A percentile compares a stretch with the other conserved stretches of the same genome.
Evolutionary conservation across 2,888 invertebrate genomes (phyloP).

Genomic region (Leptinotarsa juncta): DNA sequence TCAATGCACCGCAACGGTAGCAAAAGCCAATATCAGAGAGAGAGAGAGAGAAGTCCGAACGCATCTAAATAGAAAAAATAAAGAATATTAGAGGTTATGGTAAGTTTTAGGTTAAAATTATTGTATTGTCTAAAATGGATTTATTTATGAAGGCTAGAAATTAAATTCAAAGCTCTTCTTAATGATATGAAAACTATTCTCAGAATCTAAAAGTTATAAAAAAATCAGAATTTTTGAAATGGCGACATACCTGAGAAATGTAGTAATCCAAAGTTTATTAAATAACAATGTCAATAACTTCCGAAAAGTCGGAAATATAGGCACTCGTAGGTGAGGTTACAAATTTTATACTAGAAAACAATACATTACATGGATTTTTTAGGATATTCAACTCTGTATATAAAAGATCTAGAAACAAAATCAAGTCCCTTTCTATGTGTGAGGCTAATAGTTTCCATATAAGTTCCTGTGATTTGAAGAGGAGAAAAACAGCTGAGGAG

Average conservation of each 20-base stretch:
- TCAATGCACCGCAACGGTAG: too few species aligned
- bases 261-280: constrained; percentile 4
- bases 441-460: constrained; percentile 52
- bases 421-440: constrained; percentile 15
- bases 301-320: neutral
- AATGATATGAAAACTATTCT: too few species aligned
- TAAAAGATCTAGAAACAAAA: constrained; percentile 32
- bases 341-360: neutral
- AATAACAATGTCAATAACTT: neutral
- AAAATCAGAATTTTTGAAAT: neutral
- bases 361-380: constrained; percentile 13
- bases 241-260: neutral
- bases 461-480: constrained; percentile 67
- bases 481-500: constrained; percentile 74
- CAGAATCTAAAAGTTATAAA: too few species aligned
- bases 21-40: too few species aligned
- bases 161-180: too few species aligned
- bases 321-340: neutral
- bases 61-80: too few species aligned
- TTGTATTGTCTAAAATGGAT: too few species aligned
- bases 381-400: constrained; percentile 35
- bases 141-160: too few species aligned
- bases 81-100: too few species aligned
- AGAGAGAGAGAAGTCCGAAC: too few species aligned
- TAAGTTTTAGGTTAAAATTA: too few species aligned